phyloP scores from a whole-genome alignment of 1,140 invertebrate species.

The Rhopalosiphum padi region DNA sequence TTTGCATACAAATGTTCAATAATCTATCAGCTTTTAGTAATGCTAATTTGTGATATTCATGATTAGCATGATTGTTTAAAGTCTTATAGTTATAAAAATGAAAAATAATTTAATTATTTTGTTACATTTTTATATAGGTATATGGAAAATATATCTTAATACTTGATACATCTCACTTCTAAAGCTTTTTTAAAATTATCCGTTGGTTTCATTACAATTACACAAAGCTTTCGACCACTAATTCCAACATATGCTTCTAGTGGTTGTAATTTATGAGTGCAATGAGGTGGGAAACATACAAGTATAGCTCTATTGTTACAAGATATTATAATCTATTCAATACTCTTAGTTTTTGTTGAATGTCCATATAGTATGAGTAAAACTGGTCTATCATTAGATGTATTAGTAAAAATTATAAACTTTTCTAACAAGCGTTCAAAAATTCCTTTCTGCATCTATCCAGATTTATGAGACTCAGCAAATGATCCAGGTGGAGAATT shows the following conservation, averaged over 20 bases:
- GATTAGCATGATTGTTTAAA: background rate
- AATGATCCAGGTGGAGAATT: too few species aligned
- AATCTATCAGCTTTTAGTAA: background rate
- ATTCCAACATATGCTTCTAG: background rate
- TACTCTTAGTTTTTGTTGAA: too few species aligned
- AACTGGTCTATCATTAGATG: too few species aligned
- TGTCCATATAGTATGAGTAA: too few species aligned
- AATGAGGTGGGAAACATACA: too few species aligned
- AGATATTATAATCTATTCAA: too few species aligned
- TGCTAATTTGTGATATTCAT: slow-evolving; percentile 8
- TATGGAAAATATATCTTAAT: background rate
- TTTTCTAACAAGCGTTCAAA: too few species aligned
- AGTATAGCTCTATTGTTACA: too few species aligned
- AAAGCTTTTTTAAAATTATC: background rate
- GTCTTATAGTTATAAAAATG: background rate
- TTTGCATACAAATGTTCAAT: background rate
- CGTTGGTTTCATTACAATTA: background rate
- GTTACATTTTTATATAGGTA: background rate
- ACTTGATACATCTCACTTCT: background rate
- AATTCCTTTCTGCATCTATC: too few species aligned
- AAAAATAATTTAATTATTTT: background rate
- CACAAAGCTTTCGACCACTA: background rate
- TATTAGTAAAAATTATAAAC: too few species aligned
- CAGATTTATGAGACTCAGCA: too few species aligned
- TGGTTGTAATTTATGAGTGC: too few species aligned